These are phyloP conservation scores for Drosophila triauraria DNA, from an alignment of 1,140 invertebrate species.

Conservation along the genomic window DNA sequence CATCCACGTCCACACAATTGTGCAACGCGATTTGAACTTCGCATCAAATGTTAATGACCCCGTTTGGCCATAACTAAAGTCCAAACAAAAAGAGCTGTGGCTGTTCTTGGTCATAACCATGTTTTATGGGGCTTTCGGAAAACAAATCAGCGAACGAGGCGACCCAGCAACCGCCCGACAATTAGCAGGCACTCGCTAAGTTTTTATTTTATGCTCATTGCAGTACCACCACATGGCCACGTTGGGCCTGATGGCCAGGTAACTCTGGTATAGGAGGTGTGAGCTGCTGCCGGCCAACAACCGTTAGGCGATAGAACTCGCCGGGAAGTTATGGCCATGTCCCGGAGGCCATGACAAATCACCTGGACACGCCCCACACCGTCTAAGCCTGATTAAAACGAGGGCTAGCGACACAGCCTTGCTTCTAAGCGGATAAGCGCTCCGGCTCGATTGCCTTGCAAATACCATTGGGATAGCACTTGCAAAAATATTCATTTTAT, in stretches of 20 bases:
- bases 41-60: constrained; percentile 73
- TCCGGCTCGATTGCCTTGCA: constrained; percentile 42
- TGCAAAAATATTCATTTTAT: no score
- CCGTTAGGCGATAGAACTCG: constrained; percentile 57
- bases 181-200: constrained; percentile 67
- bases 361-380: constrained; percentile 45
- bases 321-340: constrained; percentile 43
- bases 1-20: constrained; percentile 36
- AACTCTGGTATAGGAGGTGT: constrained; percentile 31
- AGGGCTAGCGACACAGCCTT: constrained; percentile 44
- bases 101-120: constrained; percentile 50
- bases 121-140: constrained; percentile 44
- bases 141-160: constrained; percentile 56
- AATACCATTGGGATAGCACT: constrained; percentile 2
- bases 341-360: constrained; percentile 47
- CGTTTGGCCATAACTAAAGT: constrained; percentile 46
- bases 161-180: constrained; percentile 49
- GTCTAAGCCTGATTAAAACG: constrained; percentile 37
- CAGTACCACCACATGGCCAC: constrained; percentile 15
- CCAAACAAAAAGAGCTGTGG: constrained; percentile 13
- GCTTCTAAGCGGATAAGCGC: constrained; percentile 45
- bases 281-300: constrained; percentile 40
- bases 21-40: constrained; percentile 71
- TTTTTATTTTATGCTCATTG: constrained; percentile 47
- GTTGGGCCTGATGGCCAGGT: constrained; percentile 17